Conservation (phyloP, 2,113 vertebrate species). For the Fregetta grallaria region DNA sequence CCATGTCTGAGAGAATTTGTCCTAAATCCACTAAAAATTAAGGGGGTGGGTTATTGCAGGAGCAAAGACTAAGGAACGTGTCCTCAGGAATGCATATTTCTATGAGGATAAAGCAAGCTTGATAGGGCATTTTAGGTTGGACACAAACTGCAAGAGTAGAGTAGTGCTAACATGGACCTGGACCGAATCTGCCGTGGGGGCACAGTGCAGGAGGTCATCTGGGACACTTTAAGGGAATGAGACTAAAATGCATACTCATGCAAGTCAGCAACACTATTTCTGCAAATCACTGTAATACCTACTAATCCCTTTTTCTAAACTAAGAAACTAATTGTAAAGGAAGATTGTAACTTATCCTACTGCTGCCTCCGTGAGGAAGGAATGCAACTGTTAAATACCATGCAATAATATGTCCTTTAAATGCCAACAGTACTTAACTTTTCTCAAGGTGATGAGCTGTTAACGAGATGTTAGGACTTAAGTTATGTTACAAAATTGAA, state of each 20-base stretch:
- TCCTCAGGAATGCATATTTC: background rate
- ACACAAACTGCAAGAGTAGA: background rate
- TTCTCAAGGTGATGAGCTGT: background rate
- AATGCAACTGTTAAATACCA: background rate
- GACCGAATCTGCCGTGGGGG: background rate
- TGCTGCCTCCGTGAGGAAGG: constrained; percentile 34
- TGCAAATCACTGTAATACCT: background rate
- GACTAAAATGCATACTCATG: background rate
- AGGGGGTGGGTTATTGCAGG: background rate
- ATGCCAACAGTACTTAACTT: background rate
- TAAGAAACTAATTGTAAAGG: background rate
- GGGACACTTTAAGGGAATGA: background rate
- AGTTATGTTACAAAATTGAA: background rate
- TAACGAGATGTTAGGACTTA: background rate
- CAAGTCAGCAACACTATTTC: background rate
- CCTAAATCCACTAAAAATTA: background rate
- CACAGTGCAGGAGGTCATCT: background rate
- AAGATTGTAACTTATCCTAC: background rate
- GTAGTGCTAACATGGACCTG: background rate
- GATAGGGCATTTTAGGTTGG: background rate
- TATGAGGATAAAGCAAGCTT: background rate
- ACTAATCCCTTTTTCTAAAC: too few species aligned
- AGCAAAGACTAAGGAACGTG: background rate
- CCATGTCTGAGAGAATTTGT: background rate
- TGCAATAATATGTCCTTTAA: background rate